A percentile compares a stretch with the other conserved stretches of the same genome.
Conservation (phyloP, 92 coral and sea anemone species). For the Diadumene lineata region DNA sequence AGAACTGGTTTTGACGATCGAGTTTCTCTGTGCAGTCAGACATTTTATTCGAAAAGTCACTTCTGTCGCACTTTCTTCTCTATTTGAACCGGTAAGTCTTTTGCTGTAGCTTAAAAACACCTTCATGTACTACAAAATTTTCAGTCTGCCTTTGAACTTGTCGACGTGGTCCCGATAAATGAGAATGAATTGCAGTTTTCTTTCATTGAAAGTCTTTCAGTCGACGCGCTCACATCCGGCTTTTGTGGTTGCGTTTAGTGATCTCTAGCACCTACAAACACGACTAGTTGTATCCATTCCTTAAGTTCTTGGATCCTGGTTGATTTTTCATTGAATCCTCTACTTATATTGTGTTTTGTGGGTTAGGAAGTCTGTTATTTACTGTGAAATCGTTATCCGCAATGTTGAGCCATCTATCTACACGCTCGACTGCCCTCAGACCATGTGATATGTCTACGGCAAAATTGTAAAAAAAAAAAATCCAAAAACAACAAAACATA, state of each 20-base stretch:
- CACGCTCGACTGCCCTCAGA: not conserved
- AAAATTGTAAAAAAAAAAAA: too few species aligned
- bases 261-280: not conserved
- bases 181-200: not conserved
- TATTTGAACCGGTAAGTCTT: not conserved
- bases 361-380: not conserved
- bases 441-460: slow-evolving; percentile 3
- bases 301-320: not conserved
- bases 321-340: not conserved
- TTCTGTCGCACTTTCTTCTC: too few species aligned
- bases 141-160: not conserved
- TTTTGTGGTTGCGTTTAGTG: not conserved
- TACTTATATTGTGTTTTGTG: not conserved
- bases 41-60: not conserved
- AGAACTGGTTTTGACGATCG: not conserved
- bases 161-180: not conserved
- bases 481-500: not conserved
- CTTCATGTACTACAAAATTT: not conserved
- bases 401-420: too few species aligned
- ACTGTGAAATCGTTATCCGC: not conserved
- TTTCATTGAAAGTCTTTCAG: not conserved
- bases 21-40: not conserved
- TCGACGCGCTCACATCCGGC: not conserved
- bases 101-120: not conserved
- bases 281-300: not conserved